phyloP scores from a whole-genome alignment of 2,113 vertebrate species.

The Chaetodon trifascialis region DNA sequence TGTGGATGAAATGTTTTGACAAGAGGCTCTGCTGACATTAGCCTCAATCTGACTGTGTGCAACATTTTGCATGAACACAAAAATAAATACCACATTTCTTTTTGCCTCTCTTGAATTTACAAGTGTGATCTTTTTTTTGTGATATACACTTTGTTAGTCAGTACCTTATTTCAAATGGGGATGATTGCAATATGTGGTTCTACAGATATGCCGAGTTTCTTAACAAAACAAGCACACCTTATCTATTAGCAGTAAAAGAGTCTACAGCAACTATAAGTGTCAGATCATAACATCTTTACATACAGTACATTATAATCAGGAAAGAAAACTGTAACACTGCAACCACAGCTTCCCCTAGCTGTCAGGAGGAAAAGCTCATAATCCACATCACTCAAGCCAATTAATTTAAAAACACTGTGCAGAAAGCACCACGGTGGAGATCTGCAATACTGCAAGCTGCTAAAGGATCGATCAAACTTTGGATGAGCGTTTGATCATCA shows the following conservation, averaged over 20 bases:
- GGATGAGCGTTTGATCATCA: constrained; percentile 44
- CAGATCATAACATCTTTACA: constrained; percentile 62
- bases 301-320: constrained; percentile 72
- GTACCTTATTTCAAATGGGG: constrained; percentile 64
- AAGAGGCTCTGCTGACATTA: constrained; percentile 13
- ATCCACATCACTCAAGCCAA: constrained; percentile 59
- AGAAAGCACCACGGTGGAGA: constrained; percentile 23
- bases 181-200: constrained; percentile 33
- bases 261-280: constrained; percentile 54
- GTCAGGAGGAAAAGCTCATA: constrained; percentile 58
- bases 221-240: constrained; percentile 59
- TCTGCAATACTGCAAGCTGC: constrained; percentile 67
- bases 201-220: constrained; percentile 47
- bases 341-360: constrained; percentile 53
- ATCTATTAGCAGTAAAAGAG: constrained; percentile 56
- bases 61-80: constrained; percentile 74
- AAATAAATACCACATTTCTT: constrained; percentile 68
- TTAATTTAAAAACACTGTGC: constrained; percentile 24
- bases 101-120: constrained; percentile 52
- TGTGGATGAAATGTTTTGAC: constrained; percentile 46
- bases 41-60: constrained; percentile 64
- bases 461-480: constrained; percentile 73
- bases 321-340: constrained; percentile 73
- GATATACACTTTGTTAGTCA: constrained; percentile 56
- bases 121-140: constrained; percentile 41